These are phyloP conservation scores for Morone chrysops DNA, from an alignment of 2,113 vertebrate genomes.

Conservation along the genomic window DNA sequence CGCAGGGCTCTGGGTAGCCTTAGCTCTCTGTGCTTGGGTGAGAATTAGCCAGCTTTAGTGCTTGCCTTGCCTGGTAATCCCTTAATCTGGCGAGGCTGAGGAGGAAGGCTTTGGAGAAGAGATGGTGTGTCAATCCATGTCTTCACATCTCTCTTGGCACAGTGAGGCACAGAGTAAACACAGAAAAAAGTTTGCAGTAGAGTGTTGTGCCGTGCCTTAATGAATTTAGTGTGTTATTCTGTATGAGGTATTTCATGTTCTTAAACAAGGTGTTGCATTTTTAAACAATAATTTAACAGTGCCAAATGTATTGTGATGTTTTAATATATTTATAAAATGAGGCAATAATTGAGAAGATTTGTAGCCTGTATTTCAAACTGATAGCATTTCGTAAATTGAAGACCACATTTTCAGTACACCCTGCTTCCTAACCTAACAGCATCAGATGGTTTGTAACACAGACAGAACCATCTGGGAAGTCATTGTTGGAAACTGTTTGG, in stretches of 20 bases:
- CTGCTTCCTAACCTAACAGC: neutral
- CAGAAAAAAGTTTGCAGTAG: conserved; percentile 50
- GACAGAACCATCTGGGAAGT: too few relatives aligned
- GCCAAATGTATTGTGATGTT: neutral
- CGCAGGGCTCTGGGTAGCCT: conserved; percentile 71
- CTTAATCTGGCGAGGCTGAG: conserved; percentile 76
- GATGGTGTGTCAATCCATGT: conserved; percentile 75
- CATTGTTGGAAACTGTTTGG: too few relatives aligned
- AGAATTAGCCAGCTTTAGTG: conserved; percentile 81
- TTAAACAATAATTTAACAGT: neutral
- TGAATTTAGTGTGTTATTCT: conserved; percentile 26
- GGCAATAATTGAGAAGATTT: neutral
- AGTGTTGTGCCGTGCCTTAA: conserved; percentile 36
- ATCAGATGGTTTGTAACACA: too few relatives aligned
- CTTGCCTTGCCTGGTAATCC: conserved; percentile 78
- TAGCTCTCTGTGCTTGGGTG: conserved; percentile 77
- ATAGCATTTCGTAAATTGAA: neutral
- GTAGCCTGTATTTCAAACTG: neutral
- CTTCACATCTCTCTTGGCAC: conserved; percentile 73
- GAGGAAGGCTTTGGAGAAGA: conserved; percentile 73
- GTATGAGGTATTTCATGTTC: neutral
- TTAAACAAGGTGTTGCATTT: neutral
- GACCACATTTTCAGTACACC: neutral
- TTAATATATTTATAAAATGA: neutral
- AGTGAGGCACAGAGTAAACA: conserved; percentile 23